phyloP scores from a whole-genome alignment of 2,113 vertebrate species.

The Lamprologus callipterus region DNA sequence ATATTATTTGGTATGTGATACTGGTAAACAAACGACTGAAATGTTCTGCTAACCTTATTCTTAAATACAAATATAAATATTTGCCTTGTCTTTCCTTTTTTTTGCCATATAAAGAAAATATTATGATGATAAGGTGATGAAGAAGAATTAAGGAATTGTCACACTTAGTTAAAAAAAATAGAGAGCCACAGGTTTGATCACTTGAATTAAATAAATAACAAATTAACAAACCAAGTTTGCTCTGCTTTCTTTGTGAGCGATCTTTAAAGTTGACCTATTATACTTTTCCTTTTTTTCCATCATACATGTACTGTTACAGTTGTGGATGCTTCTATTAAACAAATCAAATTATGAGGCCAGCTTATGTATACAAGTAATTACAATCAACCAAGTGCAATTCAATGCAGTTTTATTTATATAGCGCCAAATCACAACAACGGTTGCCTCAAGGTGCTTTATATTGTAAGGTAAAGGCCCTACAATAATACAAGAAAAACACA shows the following conservation, averaged over 20 bases:
- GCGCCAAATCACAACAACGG: background rate
- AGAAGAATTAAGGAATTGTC: background rate
- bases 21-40: background rate
- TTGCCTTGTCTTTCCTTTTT: background rate
- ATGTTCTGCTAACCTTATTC: background rate
- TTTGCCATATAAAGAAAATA: background rate
- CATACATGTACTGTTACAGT: background rate
- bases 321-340: background rate
- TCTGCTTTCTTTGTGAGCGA: background rate
- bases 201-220: background rate
- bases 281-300: rapidly evolving
- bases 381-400: background rate
- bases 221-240: background rate
- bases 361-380: background rate
- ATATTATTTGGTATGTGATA: background rate
- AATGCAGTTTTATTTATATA: background rate
- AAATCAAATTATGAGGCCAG: background rate
- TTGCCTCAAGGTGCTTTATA: background rate
- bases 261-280: background rate
- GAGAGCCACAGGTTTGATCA: background rate
- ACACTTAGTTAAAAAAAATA: background rate
- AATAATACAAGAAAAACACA: background rate
- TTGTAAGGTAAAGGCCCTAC: background rate
- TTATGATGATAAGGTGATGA: background rate
- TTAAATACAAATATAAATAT: background rate